Conservation (phyloP, 2,888 invertebrate genomes). For the Melanostoma scalare region DNA sequence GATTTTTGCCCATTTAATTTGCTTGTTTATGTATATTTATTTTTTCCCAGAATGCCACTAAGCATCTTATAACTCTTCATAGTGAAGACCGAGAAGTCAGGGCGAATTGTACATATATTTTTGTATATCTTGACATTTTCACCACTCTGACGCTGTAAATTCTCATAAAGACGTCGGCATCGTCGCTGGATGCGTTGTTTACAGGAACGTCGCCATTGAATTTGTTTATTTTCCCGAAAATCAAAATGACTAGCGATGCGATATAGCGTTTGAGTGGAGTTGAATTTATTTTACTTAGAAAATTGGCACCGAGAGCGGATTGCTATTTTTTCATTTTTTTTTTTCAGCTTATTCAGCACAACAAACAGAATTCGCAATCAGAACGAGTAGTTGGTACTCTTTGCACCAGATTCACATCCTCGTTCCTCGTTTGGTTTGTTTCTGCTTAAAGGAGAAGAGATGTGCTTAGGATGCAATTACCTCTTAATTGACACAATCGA, state of each 20-base stretch:
- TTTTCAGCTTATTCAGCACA: constrained; percentile 28
- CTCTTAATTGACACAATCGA: constrained; percentile 57
- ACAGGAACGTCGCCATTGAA: constrained; percentile 32
- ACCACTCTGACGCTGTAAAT: not conserved
- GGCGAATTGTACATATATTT: too few relatives aligned
- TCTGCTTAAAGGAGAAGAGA: not conserved
- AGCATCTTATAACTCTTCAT: too few relatives aligned
- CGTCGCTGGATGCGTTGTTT: constrained; percentile 40
- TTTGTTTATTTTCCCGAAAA: constrained; percentile 56
- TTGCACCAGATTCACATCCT: not conserved
- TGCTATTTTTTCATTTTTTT: too few relatives aligned
- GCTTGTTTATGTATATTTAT: too few relatives aligned
- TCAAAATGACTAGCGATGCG: not conserved
- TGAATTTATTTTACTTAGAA: constrained; percentile 55
- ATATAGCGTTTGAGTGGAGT: not conserved
- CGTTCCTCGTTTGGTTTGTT: not conserved
- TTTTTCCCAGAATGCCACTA: too few relatives aligned
- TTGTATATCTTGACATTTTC: constrained; percentile 10
- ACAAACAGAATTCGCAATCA: constrained; percentile 45
- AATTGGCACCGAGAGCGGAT: constrained; percentile 26
- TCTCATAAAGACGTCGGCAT: constrained; percentile 6
- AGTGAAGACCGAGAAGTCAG: too few relatives aligned
- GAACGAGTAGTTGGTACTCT: constrained; percentile 3
- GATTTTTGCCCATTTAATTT: too few relatives aligned
- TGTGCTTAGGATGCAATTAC: constrained; percentile 44